Conservation (phyloP, 37 sponge, comb jelly and placozoan species). For the Ephydatia muelleri region DNA sequence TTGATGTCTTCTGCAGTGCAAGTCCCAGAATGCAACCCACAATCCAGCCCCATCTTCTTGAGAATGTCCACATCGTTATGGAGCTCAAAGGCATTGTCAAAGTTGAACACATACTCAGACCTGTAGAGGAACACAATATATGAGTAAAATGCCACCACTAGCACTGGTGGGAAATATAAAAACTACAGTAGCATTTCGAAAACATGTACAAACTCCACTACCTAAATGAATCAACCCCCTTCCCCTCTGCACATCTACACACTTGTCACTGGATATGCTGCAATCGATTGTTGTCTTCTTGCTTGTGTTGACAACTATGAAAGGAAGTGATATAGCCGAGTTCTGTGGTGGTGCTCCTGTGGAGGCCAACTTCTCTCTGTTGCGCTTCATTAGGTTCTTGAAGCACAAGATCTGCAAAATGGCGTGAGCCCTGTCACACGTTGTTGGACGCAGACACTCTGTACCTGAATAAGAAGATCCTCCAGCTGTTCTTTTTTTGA, state of each 20-base stretch:
- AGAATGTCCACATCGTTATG: slow-evolving; percentile 88
- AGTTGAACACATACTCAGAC: slow-evolving; percentile 90
- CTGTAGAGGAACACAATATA: slow-evolving; percentile 29
- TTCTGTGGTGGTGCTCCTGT: slow-evolving; percentile 75
- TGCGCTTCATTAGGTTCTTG: slow-evolving; percentile 87
- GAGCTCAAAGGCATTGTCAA: slow-evolving; percentile 93
- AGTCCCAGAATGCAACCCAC: slow-evolving; percentile 74
- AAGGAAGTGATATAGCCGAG: slow-evolving; percentile 85
- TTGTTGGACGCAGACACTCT: background rate
- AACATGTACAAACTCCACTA: background rate
- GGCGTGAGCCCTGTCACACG: background rate
- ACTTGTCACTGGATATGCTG: slow-evolving; percentile 96
- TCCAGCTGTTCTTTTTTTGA: slow-evolving; percentile 70
- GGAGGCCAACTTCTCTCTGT: slow-evolving; percentile 62
- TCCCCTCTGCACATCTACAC: background rate
- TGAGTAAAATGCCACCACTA: background rate
- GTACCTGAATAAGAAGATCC: slow-evolving; percentile 80
- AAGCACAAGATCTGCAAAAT: slow-evolving; percentile 73
- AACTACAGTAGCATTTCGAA: background rate
- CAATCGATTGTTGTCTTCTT: slow-evolving; percentile 93
- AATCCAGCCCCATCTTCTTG: slow-evolving; percentile 90
- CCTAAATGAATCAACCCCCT: background rate
- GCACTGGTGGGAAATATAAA: background rate
- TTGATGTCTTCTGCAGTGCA: slow-evolving; percentile 62
- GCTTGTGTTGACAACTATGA: slow-evolving; percentile 81